These are phyloP conservation scores for Acrossocheilus fasciatus DNA, from an alignment of 2,797 vertebrate species.

Conservation along the genomic window DNA sequence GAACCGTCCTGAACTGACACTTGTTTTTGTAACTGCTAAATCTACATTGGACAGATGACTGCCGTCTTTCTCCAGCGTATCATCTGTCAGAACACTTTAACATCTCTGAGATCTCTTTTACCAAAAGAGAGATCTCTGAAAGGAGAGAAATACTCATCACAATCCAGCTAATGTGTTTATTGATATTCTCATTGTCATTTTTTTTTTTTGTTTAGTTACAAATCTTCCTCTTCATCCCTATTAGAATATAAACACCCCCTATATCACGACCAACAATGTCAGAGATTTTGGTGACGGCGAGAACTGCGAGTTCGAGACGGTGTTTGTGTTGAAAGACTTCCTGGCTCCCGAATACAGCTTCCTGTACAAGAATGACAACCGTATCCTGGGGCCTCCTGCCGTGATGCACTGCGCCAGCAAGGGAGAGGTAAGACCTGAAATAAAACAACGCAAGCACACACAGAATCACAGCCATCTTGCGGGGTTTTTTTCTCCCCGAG, in stretches of 20 bases:
- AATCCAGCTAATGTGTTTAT: neutral
- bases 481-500: neutral
- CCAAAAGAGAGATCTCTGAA: neutral
- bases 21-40: neutral
- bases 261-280: slow-evolving; percentile 81
- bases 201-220: neutral
- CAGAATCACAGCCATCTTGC: neutral
- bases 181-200: neutral
- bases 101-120: neutral
- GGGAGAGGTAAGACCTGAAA: slow-evolving; percentile 80
- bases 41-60: neutral
- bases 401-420: slow-evolving; percentile 86
- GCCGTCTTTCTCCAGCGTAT: neutral
- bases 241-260: slow-evolving; percentile 90
- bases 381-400: slow-evolving; percentile 92
- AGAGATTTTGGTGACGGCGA: slow-evolving; percentile 87
- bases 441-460: neutral
- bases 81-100: slow-evolving; percentile 29
- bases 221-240: slow-evolving; percentile 30
- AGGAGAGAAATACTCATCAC: neutral
- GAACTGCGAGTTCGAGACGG: slow-evolving; percentile 87
- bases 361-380: slow-evolving; percentile 88
- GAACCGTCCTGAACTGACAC: slow-evolving; percentile 16
- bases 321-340: slow-evolving; percentile 91
- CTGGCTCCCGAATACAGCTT: slow-evolving; percentile 82